Evolutionary conservation across 2,888 invertebrate genomes (phyloP).

Genomic region (Magallana nippona): DNA sequence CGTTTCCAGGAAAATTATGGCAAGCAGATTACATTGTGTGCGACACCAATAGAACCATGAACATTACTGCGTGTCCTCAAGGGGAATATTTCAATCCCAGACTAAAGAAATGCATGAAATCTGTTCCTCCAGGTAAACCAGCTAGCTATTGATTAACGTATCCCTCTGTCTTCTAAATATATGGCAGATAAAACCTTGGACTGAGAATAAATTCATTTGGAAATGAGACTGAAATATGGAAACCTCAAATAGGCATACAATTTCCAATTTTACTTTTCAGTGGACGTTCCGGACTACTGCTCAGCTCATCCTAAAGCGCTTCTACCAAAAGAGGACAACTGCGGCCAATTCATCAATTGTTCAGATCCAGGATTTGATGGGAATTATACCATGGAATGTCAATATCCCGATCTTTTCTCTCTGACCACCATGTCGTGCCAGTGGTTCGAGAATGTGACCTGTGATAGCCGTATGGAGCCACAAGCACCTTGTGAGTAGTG

Average conservation of each 20-base stretch:
- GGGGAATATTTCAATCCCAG: constrained; percentile 45
- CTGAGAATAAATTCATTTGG: not conserved
- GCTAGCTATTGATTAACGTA: not conserved
- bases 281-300: constrained; percentile 55
- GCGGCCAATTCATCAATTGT: constrained; percentile 56
- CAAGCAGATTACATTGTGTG: constrained; percentile 53
- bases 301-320: constrained; percentile 41
- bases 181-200: too few relatives aligned
- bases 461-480: constrained; percentile 56
- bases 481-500: constrained; percentile 59
- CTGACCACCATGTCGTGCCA: constrained; percentile 49
- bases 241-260: not conserved
- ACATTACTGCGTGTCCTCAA: constrained; percentile 48
- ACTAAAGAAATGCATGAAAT: constrained; percentile 37
- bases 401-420: constrained; percentile 62
- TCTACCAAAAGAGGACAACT: not conserved
- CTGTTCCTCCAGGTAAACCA: constrained; percentile 39
- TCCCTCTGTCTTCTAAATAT: not conserved
- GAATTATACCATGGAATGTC: constrained; percentile 53
- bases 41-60: constrained; percentile 57
- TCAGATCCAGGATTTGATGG: constrained; percentile 25
- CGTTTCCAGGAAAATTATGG: constrained; percentile 55
- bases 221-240: not conserved
- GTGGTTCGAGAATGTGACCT: constrained; percentile 52
- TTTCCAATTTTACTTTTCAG: constrained; percentile 41